Base-by-base conservation (phyloP, 2,797 vertebrate genomes). In the Psittacula derbiana region DNA sequence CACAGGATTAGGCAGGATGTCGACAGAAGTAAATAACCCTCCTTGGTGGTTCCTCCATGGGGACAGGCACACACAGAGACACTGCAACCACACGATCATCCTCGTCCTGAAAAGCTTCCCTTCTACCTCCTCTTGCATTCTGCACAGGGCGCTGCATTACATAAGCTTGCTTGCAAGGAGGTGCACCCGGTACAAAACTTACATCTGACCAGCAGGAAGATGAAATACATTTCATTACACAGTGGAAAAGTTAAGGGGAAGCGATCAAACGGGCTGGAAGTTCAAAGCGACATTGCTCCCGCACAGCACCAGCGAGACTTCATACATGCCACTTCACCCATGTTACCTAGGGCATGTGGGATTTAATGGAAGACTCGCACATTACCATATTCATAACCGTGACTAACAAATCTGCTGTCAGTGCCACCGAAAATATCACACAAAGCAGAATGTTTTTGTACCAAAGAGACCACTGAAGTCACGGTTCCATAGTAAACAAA, bases 391-490 rank as follows among this genome's bases (percentile, higher is more conserved):
- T 93, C 90, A 92, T 88, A 82, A 79, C 72, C 83, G 27, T 92
- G 92, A 96, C 91, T 93, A 91, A 94, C 94, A 85, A 78, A 80
- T 85, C 90, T 66, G 94, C 94, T 97, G 94, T 91, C 94, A 72
- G n/a, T 78, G 79, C 60, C 73, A 94, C 93, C 97, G 80, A 94
- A 95, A 92, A 93, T 72, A 93, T 61, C 80, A 65, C 80, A 79
- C 24, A 44, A 88, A 88, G 71, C 70, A 57, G 72, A 90, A 92
- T 80, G 91, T 69, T 88, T 95, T 53, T 64, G 84, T 79, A 80
- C 83, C 71, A 52, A 47, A 53, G 87, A 88, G 82, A 79, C 66
- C 87, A 67, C 30, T 61, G 92, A 88, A 86, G 69, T 66, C 93
- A 89, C 12, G 1, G 82, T 62, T 94, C 85, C 53, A 33, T 89